Evolutionary conservation across 2,113 vertebrate genomes (phyloP), one percentile per base, ranked within the genome.

Genomic region (Caranx ignobilis): DNA sequence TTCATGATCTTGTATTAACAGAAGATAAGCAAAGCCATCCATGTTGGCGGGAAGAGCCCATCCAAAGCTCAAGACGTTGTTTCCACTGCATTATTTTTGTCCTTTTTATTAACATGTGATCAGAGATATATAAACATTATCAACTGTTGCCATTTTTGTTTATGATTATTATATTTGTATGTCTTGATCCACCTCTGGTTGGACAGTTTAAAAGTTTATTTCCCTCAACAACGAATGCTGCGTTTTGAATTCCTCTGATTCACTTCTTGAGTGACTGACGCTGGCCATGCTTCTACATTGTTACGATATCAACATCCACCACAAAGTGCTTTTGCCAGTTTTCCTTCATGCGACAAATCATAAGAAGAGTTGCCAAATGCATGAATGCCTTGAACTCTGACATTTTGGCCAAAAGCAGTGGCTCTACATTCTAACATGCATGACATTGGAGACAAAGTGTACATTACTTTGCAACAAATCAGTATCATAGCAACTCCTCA

Each of bases 381-480:
- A 98, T 97, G 96, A 95, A 94, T 93, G 96, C 95, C 96, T 97
- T 97, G 96, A 95, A 92, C 91, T 95, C 95, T 95, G 83, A 82
- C 95, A 88, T 94, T 83, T 93, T 88, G 84, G 90, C 80, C 10
- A 34, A 86, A 75, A 75, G 79, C 81, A 32, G 75, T 9, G 16
- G 78, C 79, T 84, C 94, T 85, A 85, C 87, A 76, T 92, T 94
- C 93, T 95, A 86, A 94, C 91, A 79, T 95, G 96, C 96, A 96
- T 97, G 96, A 95, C 94, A 76, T 89, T 85, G 91, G 37, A 94
- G 93, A 91, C 68, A 61, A 71, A 61, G 88, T 92, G 89, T 90
- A 88, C 78, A 63, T 95, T 94, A 82, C 92, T 91, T 83, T 93
- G 89, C 82, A 92, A 93, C 88, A 82, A 89, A 83, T 88, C 92